Conservation (phyloP, 2,797 vertebrate species). For the Octomys mimax region DNA sequence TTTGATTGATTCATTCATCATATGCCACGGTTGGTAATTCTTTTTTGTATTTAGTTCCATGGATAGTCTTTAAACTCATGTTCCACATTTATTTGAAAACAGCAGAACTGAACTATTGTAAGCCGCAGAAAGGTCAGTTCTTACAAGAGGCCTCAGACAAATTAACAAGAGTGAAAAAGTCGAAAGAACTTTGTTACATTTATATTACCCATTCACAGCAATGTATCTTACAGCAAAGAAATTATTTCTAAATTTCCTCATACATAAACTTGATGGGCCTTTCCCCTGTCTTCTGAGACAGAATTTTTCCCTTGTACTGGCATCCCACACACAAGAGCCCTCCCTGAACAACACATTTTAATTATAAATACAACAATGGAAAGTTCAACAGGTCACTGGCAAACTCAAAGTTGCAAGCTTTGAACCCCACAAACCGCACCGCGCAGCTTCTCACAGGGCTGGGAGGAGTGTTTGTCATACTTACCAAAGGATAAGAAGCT, state of each 20-base stretch:
- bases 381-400: conserved; percentile 52
- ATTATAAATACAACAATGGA: conserved; percentile 68
- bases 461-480: conserved; percentile 80
- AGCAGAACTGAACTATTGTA: conserved; percentile 34
- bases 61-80: conserved; percentile 51
- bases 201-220: background rate
- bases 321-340: background rate
- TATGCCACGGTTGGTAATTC: background rate
- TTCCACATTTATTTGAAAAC: conserved; percentile 66
- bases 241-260: conserved; percentile 52
- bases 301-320: conserved; percentile 52
- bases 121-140: background rate
- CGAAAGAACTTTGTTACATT: conserved; percentile 57
- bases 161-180: background rate
- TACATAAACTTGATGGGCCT: conserved; percentile 23
- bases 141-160: conserved; percentile 23
- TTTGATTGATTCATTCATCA: conserved; percentile 42
- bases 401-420: conserved; percentile 66
- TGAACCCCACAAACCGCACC: conserved; percentile 32
- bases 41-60: conserved; percentile 43
- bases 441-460: conserved; percentile 6
- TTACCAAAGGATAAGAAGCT: conserved; percentile 87
- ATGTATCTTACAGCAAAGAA: conserved; percentile 50
- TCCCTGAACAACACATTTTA: conserved; percentile 60
- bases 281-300: conserved; percentile 16